Percentiles rank a stretch among this genome's conserved stretches.
Conservation (phyloP, 2,888 invertebrate genomes). For the Cryptophagus acutangulus region DNA sequence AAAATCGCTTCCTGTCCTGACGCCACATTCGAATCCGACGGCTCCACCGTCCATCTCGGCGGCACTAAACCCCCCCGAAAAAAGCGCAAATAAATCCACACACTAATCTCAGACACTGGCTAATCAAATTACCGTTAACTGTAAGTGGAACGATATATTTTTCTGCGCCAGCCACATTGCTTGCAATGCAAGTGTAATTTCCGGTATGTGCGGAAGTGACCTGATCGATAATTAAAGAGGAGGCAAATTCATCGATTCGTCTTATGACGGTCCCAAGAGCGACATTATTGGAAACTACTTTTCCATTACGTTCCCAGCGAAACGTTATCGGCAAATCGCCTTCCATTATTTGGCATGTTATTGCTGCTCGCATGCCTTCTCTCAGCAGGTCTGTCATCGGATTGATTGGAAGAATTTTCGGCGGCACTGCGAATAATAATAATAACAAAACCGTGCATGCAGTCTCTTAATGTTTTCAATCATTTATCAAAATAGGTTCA, state of each 20-base stretch:
- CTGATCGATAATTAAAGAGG: conserved; percentile 79
- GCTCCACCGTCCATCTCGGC: conserved; percentile 84
- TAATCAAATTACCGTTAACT: conserved; percentile 62
- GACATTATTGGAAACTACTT: conserved; percentile 55
- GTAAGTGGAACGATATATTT: conserved; percentile 73
- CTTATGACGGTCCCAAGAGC: conserved; percentile 53
- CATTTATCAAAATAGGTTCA: too few relatives aligned
- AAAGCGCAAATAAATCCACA: too few relatives aligned
- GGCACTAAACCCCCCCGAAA: conserved; percentile 72
- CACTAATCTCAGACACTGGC: too few relatives aligned
- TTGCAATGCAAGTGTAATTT: conserved; percentile 89
- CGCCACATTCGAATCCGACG: conserved; percentile 74
- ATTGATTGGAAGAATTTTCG: conserved; percentile 79
- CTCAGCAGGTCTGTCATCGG: conserved; percentile 74
- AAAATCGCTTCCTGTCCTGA: conserved; percentile 78
- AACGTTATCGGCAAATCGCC: conserved; percentile 89
- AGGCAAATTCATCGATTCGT: conserved; percentile 78
- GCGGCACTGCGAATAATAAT: too few relatives aligned
- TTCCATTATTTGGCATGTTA: conserved; percentile 85
- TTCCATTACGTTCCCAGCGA: conserved; percentile 86
- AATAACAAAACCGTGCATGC: too few relatives aligned
- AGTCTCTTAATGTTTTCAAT: too few relatives aligned
- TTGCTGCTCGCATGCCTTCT: conserved; percentile 83
- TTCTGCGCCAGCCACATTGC: conserved; percentile 78
- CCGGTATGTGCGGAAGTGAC: conserved; percentile 82